Evolutionary conservation across 2,888 invertebrate species (phyloP).

Genomic region (Agrilus biguttatus): DNA sequence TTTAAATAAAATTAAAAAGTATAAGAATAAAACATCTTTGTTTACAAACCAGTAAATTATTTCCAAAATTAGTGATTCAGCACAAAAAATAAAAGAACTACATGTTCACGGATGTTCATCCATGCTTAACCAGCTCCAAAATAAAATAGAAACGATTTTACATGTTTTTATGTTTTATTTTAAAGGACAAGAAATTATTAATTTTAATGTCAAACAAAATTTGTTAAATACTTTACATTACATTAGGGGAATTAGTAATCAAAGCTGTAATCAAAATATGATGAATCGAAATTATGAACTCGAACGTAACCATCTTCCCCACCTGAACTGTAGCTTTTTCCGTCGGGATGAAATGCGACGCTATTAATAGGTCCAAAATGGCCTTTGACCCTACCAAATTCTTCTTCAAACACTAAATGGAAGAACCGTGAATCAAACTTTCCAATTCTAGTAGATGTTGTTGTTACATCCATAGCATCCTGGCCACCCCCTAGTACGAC

Average conservation of each 20-base stretch:
- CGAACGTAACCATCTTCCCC: conserved; percentile 98
- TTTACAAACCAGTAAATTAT: no score
- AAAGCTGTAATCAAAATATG: conserved; percentile 91
- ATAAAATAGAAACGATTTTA: no score
- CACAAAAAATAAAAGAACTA: no score
- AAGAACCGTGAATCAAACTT: conserved; percentile 63
- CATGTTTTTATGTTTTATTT: no score
- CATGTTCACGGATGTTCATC: no score
- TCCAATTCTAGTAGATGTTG: conserved; percentile 83
- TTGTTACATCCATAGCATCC: conserved; percentile 98
- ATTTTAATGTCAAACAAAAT: no score
- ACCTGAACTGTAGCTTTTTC: conserved; percentile 89
- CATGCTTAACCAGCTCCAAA: no score
- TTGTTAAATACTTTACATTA: neutral
- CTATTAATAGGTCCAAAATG: conserved; percentile 99
- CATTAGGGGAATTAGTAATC: conserved; percentile 45
- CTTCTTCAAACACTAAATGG: conserved; percentile 92
- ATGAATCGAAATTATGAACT: conserved; percentile 89
- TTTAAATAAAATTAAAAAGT: no score
- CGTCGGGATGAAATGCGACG: conserved; percentile 95
- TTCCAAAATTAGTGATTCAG: no score
- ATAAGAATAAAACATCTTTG: no score
- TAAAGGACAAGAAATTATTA: no score
- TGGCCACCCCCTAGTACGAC: conserved; percentile 98
- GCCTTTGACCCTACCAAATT: conserved; percentile 94